Conservation (phyloP, 2,888 invertebrate genomes). For the Drosophila mayaguana region DNA sequence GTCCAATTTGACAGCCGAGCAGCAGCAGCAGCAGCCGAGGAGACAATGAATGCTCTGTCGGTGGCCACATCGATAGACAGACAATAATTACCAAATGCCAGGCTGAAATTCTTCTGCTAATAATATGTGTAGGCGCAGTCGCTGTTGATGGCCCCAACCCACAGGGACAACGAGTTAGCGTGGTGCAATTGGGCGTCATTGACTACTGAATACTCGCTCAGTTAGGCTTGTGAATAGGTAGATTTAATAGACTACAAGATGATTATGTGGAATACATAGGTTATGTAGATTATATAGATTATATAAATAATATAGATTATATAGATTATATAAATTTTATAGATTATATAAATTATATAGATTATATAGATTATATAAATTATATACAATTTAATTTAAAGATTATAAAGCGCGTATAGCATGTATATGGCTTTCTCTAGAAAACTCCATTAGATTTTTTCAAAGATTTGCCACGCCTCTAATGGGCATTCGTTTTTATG, state of each 20-base stretch:
- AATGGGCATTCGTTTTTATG: no score
- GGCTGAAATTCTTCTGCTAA: constrained; percentile 48
- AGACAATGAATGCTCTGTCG: constrained; percentile 37
- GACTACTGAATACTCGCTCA: neutral
- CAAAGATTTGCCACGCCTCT: no score
- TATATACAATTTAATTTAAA: no score
- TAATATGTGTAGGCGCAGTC: constrained; percentile 45
- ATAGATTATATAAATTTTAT: neutral
- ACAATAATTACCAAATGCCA: constrained; percentile 50
- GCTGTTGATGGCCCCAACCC: neutral
- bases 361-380: no score
- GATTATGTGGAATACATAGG: no score
- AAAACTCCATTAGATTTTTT: no score
- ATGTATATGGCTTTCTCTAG: no score
- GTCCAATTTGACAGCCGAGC: constrained; percentile 62
- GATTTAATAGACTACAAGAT: neutral
- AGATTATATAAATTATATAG: neutral
- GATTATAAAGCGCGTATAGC: no score
- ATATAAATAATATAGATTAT: neutral
- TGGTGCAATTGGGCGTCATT: neutral
- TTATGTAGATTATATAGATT: no score
- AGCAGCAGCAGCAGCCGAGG: constrained; percentile 10
- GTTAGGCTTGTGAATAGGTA: neutral
- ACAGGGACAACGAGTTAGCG: neutral
- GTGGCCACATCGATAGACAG: constrained; percentile 27